Conservation (phyloP, 2,888 invertebrate genomes). For the Drosophila borealis region DNA sequence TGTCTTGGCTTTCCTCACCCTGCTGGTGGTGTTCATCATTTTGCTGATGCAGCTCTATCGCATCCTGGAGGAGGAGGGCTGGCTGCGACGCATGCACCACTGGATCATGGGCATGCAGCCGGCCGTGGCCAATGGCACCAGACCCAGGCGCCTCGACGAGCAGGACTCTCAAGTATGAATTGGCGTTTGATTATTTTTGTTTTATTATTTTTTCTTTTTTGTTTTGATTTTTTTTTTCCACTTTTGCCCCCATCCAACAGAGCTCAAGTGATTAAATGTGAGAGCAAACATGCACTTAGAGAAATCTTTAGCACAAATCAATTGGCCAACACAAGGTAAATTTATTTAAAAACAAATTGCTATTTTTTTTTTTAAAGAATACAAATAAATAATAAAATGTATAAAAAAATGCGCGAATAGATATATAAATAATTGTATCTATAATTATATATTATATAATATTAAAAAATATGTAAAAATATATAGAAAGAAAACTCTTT, state of each 20-base stretch:
- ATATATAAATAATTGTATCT: neutral
- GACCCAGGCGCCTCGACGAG: constrained; percentile 65
- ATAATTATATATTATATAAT: neutral
- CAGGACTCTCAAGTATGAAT: constrained; percentile 79
- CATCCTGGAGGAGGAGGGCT: constrained; percentile 82
- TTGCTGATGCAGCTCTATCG: constrained; percentile 76
- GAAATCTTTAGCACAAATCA: constrained; percentile 28
- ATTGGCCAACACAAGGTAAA: constrained; percentile 40
- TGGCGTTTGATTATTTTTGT: constrained; percentile 3
- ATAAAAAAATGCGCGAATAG: neutral
- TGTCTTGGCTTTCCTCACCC: constrained; percentile 73
- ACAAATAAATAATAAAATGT: neutral
- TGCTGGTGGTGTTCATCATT: constrained; percentile 78
- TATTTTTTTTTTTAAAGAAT: neutral
- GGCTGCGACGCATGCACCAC: constrained; percentile 50
- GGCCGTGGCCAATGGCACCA: constrained; percentile 16
- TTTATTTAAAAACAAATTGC: neutral
- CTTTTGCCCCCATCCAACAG: constrained; percentile 44
- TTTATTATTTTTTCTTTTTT: constrained; percentile 15
- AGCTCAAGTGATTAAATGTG: constrained; percentile 64
- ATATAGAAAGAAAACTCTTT: too few relatives aligned
- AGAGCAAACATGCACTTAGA: constrained; percentile 39
- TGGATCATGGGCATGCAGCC: constrained; percentile 34
- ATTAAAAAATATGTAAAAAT: neutral
- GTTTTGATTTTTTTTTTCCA: constrained; percentile 28